Evolutionary conservation across 2,888 invertebrate species (phyloP), one percentile per base, ranked within the genome.

Genomic region (Colostygia pectinataria): DNA sequence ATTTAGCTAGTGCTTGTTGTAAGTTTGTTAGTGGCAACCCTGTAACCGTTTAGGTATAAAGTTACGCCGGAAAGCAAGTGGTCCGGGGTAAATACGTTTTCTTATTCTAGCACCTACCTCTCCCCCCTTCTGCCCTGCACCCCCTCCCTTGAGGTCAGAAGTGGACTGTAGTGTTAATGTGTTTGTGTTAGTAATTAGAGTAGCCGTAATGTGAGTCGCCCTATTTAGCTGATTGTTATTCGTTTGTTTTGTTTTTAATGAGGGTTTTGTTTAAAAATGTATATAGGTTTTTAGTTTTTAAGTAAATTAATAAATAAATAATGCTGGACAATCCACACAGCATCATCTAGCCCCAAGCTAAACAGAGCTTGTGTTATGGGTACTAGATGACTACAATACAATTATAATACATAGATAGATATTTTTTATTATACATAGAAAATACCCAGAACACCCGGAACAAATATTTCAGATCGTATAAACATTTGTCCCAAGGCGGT

Each of bases 1-100:
- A n/a, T 18, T 18, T 18, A 3, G 18, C 18, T 3, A 18, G 2
- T 4, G 4, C 4, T 18, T 18, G 18, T 3, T n/a, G n/a, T 18
- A 18, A 18, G 18, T 18, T 20, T 2, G 4, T 7, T 1, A 8
- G 23, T 40, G 61, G 0, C 80, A 83, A 45, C 84, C 84, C 83
- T 85, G 65, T 20, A 32, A 40, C 37, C 66, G 61, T 72, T 71
- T 71, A 72, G 69, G 77, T 81, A 74, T 82, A 80, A 80, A 76
- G 80, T 80, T 74, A 78, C 73, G 62, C 63, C 70, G 70, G 66
- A 69, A 69, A 68, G 71, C 80, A 74, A 80, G 80, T 77, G 80
- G 77, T 74, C 66, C 73, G 64, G 66, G 68, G 80, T 72, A 80
- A 82, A 84, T 80, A 82, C 79, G 79, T 72, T 82, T 80, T 77